A percentile compares a stretch with the other conserved stretches of the same genome.
These are phyloP conservation scores for Sminthurides bifidus DNA, from an alignment of 1,140 invertebrate genomes.

Conservation along the genomic window DNA sequence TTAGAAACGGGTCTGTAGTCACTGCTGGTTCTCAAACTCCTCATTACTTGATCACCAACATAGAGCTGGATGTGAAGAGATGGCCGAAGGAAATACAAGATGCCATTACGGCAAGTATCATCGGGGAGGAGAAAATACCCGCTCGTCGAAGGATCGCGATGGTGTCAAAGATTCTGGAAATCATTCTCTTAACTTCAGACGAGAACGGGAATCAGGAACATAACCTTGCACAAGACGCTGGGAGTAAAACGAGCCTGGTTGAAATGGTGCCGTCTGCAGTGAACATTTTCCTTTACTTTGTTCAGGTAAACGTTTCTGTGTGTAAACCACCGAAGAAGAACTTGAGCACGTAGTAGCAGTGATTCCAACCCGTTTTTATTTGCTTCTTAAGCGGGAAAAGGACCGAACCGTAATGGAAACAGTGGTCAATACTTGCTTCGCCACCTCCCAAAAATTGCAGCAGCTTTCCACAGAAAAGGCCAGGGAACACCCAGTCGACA, in stretches of 20 bases:
- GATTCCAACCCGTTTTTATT: not conserved
- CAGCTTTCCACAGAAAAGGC: constrained; percentile 39
- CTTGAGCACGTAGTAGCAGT: not conserved
- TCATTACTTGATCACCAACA: not conserved
- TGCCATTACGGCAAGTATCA: constrained; percentile 16
- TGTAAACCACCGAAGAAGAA: not conserved
- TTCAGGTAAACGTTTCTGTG: constrained; percentile 13
- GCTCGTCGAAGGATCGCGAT: constrained; percentile 26
- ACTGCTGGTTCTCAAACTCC: not conserved
- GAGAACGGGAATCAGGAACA: constrained; percentile 3
- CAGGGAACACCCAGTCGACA: constrained; percentile 16
- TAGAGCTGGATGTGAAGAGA: constrained; percentile 20
- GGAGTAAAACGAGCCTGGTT: not conserved
- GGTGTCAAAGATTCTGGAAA: constrained; percentile 24
- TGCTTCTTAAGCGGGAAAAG: constrained; percentile 50
- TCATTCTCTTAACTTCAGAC: constrained; percentile 6
- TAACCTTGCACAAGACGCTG: not conserved
- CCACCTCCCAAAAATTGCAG: constrained; percentile 69
- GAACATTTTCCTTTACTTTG: constrained; percentile 28
- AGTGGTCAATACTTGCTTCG: constrained; percentile 72
- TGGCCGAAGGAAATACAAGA: constrained; percentile 28
- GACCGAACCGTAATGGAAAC: constrained; percentile 79
- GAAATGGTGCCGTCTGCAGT: constrained; percentile 19
- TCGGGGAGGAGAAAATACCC: constrained; percentile 23
- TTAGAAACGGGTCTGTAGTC: too few species aligned